Conservation (phyloP, 1,140 invertebrate genomes). For the Apis florea region DNA sequence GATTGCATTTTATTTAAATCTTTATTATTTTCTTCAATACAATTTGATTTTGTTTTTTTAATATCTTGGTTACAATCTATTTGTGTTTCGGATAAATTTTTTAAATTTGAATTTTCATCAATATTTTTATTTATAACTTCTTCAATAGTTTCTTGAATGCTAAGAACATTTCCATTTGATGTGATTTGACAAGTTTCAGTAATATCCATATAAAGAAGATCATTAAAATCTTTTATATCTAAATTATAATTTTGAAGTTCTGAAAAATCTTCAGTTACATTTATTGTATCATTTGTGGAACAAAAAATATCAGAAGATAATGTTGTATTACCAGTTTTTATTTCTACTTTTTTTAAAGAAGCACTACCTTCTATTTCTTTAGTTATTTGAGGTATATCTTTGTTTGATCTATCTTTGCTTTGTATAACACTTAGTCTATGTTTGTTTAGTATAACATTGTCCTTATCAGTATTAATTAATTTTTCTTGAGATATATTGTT, state of each 20-base stretch:
- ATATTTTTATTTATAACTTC: not conserved
- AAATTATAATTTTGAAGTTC: not conserved
- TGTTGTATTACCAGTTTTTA: not conserved
- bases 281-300: not conserved
- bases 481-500: not conserved
- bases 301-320: not conserved
- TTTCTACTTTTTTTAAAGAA: not conserved
- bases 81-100: not conserved
- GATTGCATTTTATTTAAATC: not conserved
- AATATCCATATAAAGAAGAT: conserved; percentile 14
- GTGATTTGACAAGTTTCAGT: not conserved
- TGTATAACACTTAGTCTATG: too few relatives aligned
- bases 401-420: not conserved
- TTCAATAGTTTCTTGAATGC: conserved; percentile 13
- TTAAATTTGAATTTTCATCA: not conserved
- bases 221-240: conserved; percentile 7
- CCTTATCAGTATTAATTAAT: not conserved
- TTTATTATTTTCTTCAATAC: not conserved
- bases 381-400: not conserved
- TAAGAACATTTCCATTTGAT: conserved; percentile 34
- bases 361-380: not conserved
- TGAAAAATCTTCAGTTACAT: not conserved
- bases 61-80: not conserved
- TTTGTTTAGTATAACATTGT: not conserved
- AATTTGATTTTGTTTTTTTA: not conserved